Percentiles rank a stretch among this genome's conserved stretches.
Evolutionary conservation across 2,113 vertebrate species (phyloP).

Genomic region (Penelope pileata): DNA sequence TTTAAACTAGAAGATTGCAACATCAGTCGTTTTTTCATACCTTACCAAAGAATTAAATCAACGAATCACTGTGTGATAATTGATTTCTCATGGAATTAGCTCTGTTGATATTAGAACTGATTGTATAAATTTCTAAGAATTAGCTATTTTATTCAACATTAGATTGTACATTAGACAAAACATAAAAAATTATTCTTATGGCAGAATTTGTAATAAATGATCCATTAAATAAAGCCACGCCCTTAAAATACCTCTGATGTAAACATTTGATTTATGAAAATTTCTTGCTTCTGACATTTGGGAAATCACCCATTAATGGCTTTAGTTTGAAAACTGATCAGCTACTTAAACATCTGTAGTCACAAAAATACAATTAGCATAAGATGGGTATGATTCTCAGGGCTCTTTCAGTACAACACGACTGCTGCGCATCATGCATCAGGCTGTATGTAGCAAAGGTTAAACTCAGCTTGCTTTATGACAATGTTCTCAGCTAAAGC

Average conservation of each 20-base stretch:
- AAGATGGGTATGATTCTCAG: background rate
- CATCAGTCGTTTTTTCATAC: background rate
- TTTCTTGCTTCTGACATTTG: background rate
- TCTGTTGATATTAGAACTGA: background rate
- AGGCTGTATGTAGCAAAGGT: background rate
- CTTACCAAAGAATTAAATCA: background rate
- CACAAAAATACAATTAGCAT: background rate
- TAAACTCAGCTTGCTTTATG: background rate
- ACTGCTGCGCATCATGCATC: rapidly evolving
- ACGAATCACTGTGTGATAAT: background rate
- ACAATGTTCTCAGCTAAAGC: background rate
- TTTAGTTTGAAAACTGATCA: background rate
- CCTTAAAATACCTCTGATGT: background rate
- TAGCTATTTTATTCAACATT: background rate
- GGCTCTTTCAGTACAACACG: background rate
- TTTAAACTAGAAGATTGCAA: background rate
- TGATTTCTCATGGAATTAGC: background rate
- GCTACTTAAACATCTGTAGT: background rate
- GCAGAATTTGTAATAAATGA: background rate
- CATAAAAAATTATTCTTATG: background rate
- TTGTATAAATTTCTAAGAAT: background rate
- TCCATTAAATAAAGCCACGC: background rate
- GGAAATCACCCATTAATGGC: background rate
- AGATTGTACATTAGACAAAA: background rate
- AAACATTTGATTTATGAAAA: background rate